These are phyloP conservation scores for Nemoura dubitans DNA, from an alignment of 2,888 invertebrate species.

Conservation along the genomic window DNA sequence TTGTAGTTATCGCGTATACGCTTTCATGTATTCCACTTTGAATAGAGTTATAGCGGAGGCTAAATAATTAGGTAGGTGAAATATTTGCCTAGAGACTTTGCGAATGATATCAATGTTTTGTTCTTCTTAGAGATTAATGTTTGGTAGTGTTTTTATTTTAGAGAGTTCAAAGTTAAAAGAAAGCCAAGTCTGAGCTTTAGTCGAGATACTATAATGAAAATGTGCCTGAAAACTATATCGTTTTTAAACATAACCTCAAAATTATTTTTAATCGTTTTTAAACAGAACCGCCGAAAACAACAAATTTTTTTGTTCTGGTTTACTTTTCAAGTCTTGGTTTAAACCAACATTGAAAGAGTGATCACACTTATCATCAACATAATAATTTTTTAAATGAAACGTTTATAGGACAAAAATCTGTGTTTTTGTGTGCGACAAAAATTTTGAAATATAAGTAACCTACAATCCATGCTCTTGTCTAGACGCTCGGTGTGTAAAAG, in stretches of 20 bases:
- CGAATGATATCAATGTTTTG: not conserved
- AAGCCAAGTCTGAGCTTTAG: not conserved
- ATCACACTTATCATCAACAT: not conserved
- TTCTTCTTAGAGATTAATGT: not conserved
- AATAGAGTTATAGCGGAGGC: not conserved
- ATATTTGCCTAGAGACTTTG: not conserved
- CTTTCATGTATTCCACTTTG: not conserved
- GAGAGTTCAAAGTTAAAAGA: not conserved
- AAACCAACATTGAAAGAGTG: slow-evolving; percentile 7
- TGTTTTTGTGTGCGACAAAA: not conserved
- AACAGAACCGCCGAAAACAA: not conserved
- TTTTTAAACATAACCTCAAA: not conserved
- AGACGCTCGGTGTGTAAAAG: not conserved
- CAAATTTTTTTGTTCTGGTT: not conserved
- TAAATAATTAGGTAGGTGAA: not conserved
- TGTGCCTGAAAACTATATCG: not conserved
- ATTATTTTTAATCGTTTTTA: not conserved
- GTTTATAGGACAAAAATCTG: not conserved
- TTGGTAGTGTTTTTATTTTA: not conserved
- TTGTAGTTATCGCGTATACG: not conserved
- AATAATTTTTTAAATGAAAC: not conserved
- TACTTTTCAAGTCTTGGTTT: slow-evolving; percentile 13
- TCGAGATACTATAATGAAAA: not conserved
- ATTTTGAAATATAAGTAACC: not conserved
- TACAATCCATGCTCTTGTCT: not conserved